Base-by-base conservation (phyloP, 2,113 vertebrate species). In the Sinocyclocheilus anshuiensis region DNA sequence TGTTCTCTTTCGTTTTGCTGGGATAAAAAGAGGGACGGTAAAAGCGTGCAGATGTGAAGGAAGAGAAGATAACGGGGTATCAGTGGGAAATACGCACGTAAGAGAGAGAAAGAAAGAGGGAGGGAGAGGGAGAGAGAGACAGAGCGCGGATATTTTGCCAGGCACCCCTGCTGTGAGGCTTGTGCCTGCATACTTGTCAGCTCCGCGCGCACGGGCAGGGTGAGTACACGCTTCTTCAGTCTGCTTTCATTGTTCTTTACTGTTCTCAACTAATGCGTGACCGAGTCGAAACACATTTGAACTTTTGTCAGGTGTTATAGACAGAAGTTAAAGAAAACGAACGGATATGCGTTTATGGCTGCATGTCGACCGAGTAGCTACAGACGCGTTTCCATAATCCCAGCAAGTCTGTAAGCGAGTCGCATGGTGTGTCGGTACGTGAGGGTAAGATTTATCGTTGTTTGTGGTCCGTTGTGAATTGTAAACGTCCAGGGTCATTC, bases 1-100 rank as follows among this genome's bases (percentile, higher is more conserved):
- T 59, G n/a, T 85, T 15, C 78, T 16, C 50, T 78, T 33, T 59
- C 26, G 59, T n/a, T 85, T 79, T 86, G 57, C 85, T 42, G 83
- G 53, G 57, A 33, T 67, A 82, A 26, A 81, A 81, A 22, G 55
- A 36, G 72, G 45, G 77, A 74, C 71, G 7, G 61, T 36, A 84
- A 33, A 33, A 79, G 75, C 80, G 86, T 77, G 42, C 15, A 48
- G 77, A 42, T 75, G 36, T 53, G 67, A 80, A 76, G 50, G 57
- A 71, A 72, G 83, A 65, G 80, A 69, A 65, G 24, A 71, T 15
- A 82, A 55, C 39, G 48, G 74, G 20, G 81, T 86, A 69, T 18
- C 76, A 82, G 86, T 80, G 24, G 80, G 50, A 79, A 88, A 85
- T 86, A 84, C 72, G 67, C 69, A 83, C 39, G 86, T 16, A 29